phyloP scores from a whole-genome alignment of 2,113 vertebrate species.

The Elephas maximus region DNA sequence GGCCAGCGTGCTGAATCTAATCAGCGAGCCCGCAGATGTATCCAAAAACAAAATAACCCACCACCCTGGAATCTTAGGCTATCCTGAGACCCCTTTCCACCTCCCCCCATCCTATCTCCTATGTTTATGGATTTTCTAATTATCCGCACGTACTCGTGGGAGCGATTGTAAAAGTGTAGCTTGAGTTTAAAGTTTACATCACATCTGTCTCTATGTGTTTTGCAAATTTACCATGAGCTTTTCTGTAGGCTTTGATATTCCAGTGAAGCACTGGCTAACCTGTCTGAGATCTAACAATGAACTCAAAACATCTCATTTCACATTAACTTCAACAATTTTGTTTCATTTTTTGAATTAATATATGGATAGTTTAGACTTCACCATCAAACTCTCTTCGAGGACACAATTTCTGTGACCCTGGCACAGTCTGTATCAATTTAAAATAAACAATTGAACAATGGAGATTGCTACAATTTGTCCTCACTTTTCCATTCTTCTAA shows the following conservation, averaged over 20 bases:
- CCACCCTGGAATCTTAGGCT: not conserved
- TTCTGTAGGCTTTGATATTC: not conserved
- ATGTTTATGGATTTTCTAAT: constrained; percentile 3
- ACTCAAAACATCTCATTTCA: constrained; percentile 12
- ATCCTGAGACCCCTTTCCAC: not conserved
- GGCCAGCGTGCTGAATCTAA: constrained; percentile 90
- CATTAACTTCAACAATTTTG: not conserved
- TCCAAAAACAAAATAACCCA: not conserved
- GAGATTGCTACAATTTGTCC: not conserved
- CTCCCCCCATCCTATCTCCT: not conserved
- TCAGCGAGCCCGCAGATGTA: not conserved
- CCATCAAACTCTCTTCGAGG: not conserved
- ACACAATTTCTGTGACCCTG: not conserved
- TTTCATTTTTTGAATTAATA: constrained; percentile 33
- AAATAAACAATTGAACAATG: not conserved
- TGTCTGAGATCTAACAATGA: constrained; percentile 44
- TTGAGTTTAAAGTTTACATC: constrained; percentile 50
- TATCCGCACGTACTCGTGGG: not conserved
- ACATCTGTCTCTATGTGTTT: not conserved
- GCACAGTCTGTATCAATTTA: constrained; percentile 3
- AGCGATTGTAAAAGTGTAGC: constrained; percentile 5
- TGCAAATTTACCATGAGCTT: constrained; percentile 30
- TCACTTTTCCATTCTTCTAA: not conserved
- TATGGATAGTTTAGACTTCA: not conserved
- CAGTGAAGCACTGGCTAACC: not conserved